These are phyloP conservation scores for Acrocephalus scirpaceus DNA, from an alignment of 2,797 vertebrate species.

Conservation along the genomic window DNA sequence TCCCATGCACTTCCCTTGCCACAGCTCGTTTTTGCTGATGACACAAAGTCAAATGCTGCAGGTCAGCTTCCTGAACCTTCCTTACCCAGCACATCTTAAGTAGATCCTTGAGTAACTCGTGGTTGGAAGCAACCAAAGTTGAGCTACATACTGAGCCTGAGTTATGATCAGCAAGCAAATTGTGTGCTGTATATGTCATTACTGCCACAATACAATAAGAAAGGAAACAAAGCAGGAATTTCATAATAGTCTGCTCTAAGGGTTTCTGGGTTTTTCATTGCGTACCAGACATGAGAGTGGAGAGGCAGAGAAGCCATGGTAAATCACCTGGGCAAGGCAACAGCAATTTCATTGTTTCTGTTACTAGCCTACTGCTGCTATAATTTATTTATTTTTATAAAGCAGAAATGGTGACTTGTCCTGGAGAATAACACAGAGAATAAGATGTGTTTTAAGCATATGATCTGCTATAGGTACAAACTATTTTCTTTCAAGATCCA, in stretches of 20 bases:
- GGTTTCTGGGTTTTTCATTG: background rate
- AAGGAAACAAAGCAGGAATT: background rate
- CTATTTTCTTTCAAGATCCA: background rate
- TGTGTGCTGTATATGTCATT: fast-evolving
- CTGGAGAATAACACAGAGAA: background rate
- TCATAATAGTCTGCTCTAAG: background rate
- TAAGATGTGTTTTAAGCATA: background rate
- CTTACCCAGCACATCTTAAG: background rate
- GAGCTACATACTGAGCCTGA: background rate
- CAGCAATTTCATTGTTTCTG: background rate
- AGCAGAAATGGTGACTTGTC: background rate
- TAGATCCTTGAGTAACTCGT: background rate
- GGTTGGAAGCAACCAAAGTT: background rate
- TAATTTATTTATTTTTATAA: background rate
- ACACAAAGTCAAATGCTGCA: background rate
- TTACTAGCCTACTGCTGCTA: background rate
- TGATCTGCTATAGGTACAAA: background rate
- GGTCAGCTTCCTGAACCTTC: background rate
- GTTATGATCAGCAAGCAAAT: background rate
- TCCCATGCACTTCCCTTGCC: background rate
- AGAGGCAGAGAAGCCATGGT: background rate
- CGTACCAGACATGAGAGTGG: background rate
- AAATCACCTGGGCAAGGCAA: background rate
- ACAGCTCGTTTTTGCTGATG: background rate
- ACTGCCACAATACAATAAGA: background rate